Base-by-base conservation (phyloP, 1,140 invertebrate species). In the Trichonephila clavata region DNA sequence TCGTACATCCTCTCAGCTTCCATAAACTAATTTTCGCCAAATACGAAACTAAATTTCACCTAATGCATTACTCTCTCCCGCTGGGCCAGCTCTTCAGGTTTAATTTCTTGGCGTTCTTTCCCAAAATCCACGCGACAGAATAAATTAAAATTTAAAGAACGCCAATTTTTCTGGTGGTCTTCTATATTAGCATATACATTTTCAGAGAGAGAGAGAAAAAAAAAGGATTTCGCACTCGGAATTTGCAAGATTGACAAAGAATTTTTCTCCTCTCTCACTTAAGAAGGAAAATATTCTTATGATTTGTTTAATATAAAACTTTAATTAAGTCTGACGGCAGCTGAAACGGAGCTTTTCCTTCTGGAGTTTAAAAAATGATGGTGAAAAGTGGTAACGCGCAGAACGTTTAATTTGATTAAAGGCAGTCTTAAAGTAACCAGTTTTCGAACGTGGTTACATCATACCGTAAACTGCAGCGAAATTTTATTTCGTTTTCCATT, bases 131-230 rank as follows among this genome's bases (percentile, higher is more conserved):
- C 1, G 13, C 57, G 84, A 86, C 84, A 86, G 84, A 24, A 59
- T 39, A 86, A 86, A 86, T 86, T 86, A 59, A 86, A 86, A 57
- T 86, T 86, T 86, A 86, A 86, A 86, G 84, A 86, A 14, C 27
- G n/a, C 84, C 84, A 63, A 86, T 86, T 86, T 86, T 86, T 86
- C 84, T n/a, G 61, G 32, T 13, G 24, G 27, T 24, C 27, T 24
- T 32, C 68, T 77, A 32, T 77, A 77, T 84, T 84, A 84, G 81
- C 81, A 84, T 84, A 84, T 59, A 50, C 43, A 57, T 14, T 84
- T 21, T n/a, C n/a, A 5, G 16, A 16, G 21, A 10, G n/a, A 6
- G 32, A 43, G n/a, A n/a, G n/a, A 20, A 13, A 50, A 50, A 43
- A 50, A 57, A 10, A 13, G 81, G 14, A 24, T 59, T 84, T 84